Percentiles rank a stretch among this genome's conserved stretches.
Evolutionary conservation across 1,140 invertebrate genomes (phyloP).

Genomic region (Micrasema longulum): DNA sequence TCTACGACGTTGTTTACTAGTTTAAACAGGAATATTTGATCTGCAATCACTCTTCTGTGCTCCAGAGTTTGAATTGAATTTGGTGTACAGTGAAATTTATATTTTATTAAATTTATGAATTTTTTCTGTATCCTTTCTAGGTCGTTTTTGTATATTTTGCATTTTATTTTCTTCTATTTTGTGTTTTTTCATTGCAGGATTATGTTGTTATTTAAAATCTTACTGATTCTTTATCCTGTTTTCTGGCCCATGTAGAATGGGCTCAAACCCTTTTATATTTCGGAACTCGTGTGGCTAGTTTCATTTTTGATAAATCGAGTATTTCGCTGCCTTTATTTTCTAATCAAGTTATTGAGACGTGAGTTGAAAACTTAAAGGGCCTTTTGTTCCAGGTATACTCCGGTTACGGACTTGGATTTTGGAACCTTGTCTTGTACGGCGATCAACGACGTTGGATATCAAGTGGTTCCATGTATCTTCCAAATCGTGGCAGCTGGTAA

Average conservation of each 20-base stretch:
- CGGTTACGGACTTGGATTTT: conserved; percentile 79
- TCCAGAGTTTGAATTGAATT: too few species aligned
- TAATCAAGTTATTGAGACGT: conserved; percentile 23
- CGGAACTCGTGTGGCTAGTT: neutral
- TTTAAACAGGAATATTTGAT: too few species aligned
- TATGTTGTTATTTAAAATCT: too few species aligned
- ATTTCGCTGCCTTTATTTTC: conserved; percentile 24
- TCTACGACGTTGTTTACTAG: too few species aligned
- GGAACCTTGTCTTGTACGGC: conserved; percentile 84
- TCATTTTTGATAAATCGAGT: conserved; percentile 18
- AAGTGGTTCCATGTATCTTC: conserved; percentile 82
- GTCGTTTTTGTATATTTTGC: too few species aligned
- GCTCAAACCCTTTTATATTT: conserved; percentile 12
- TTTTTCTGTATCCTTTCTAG: too few species aligned
- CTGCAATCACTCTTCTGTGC: too few species aligned
- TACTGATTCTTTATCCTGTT: too few species aligned
- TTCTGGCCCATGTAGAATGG: neutral
- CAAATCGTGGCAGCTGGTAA: conserved; percentile 81
- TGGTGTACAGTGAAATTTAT: too few species aligned
- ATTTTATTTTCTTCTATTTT: too few species aligned
- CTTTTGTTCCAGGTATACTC: conserved; percentile 70
- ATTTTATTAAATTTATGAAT: too few species aligned
- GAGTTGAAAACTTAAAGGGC: conserved; percentile 6
- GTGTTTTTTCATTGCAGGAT: too few species aligned
- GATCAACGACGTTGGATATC: conserved; percentile 80